Conservation (phyloP, 2,113 vertebrate genomes). For the Gavia stellata region DNA sequence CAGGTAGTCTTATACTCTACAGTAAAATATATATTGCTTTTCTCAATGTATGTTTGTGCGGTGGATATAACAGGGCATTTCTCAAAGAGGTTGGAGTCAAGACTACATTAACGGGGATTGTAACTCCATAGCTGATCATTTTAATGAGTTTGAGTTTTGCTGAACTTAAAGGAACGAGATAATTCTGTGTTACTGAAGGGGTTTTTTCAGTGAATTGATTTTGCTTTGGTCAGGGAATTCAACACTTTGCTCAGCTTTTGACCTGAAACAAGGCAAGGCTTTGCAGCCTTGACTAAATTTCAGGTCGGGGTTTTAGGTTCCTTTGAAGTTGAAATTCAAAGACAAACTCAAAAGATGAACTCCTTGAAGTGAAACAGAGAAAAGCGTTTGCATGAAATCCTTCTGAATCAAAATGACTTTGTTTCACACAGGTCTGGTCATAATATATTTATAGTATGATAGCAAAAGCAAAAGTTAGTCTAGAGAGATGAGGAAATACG, state of each 20-base stretch:
- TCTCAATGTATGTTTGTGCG: background rate
- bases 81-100: background rate
- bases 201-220: background rate
- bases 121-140: background rate
- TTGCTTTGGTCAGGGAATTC: background rate
- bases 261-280: background rate
- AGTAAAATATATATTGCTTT: background rate
- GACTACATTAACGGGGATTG: background rate
- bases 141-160: background rate
- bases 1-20: background rate
- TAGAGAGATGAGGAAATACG: background rate
- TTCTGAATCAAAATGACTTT: background rate
- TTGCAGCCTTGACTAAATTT: conserved; percentile 3
- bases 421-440: background rate
- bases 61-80: background rate
- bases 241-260: background rate
- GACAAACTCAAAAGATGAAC: background rate
- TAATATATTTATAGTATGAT: background rate
- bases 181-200: background rate
- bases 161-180: background rate
- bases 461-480: background rate
- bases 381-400: background rate
- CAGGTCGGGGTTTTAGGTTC: background rate
- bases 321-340: conserved; percentile 38
- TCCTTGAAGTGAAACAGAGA: background rate